phyloP scores from a whole-genome alignment of 2,797 vertebrate species.

The Huso huso region DNA sequence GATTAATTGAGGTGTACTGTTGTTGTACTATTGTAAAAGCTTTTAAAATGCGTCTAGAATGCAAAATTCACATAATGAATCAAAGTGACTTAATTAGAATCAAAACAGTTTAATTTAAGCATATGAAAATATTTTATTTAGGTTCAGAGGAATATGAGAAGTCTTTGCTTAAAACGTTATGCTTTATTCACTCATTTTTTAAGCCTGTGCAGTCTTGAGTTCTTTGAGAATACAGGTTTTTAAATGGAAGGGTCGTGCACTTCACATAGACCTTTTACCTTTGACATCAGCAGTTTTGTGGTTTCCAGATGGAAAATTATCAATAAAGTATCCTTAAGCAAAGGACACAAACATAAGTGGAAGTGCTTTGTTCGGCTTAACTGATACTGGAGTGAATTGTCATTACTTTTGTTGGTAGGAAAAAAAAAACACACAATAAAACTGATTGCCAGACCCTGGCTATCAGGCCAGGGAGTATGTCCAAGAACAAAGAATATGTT shows the following conservation, averaged over 20 bases:
- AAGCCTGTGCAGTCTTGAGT: not conserved
- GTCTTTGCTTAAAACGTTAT: no score
- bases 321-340: not conserved
- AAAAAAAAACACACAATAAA: not conserved
- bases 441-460: not conserved
- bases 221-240: not conserved
- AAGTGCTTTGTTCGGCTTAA: slow-evolving; percentile 1
- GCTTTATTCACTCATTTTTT: not conserved
- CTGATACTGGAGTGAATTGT: not conserved
- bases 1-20: no score
- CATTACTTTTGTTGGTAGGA: slow-evolving; percentile 1
- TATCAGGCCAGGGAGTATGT: slow-evolving; percentile 3
- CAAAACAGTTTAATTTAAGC: no score
- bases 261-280: not conserved
- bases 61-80: no score
- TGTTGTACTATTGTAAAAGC: no score
- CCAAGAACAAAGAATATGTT: slow-evolving; percentile 1
- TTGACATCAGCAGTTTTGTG: not conserved
- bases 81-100: no score
- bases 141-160: no score
- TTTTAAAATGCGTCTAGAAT: no score
- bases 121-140: no score
- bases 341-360: not conserved
- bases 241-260: not conserved
- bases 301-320: not conserved